phyloP scores from a whole-genome alignment of 2,888 invertebrate species.

The Crossocerus cetratus region DNA sequence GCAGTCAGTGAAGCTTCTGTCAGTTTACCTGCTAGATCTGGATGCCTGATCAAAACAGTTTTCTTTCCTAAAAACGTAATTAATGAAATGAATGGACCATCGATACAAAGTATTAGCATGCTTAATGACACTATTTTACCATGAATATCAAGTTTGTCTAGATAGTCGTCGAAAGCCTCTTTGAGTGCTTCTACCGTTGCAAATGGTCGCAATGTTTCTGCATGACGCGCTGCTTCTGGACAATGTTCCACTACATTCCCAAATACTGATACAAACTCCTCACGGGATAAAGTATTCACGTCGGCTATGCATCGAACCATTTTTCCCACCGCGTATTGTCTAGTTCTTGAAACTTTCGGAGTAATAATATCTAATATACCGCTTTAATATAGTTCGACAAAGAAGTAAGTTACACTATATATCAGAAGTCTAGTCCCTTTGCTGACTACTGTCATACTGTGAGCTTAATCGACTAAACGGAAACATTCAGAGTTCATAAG shows the following conservation, averaged over 20 bases:
- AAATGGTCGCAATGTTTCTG: constrained; percentile 79
- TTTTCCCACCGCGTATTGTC: neutral
- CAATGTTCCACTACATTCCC: constrained; percentile 82
- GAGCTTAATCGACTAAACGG: neutral
- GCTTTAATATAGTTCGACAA: no score
- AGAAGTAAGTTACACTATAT: neutral
- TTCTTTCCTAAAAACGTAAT: constrained; percentile 77
- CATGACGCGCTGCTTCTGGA: constrained; percentile 78
- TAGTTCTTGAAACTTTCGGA: neutral
- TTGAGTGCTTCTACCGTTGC: constrained; percentile 77
- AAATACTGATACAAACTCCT: constrained; percentile 80
- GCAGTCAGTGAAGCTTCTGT: constrained; percentile 76
- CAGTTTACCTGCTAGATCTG: constrained; percentile 82
- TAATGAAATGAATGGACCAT: neutral
- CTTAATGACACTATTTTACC: constrained; percentile 74
- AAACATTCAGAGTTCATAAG: constrained; percentile 22
- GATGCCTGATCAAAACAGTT: constrained; percentile 80
- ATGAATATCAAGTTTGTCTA: constrained; percentile 78
- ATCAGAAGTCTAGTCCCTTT: neutral
- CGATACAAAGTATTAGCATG: neutral
- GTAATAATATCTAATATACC: neutral
- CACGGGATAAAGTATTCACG: constrained; percentile 79
- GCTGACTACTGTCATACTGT: no score
- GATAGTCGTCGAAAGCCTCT: constrained; percentile 78
- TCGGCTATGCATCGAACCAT: constrained; percentile 76